A percentile compares a stretch with the other conserved stretches of the same genome.
These are phyloP conservation scores for Gastrophysa polygoni DNA, from an alignment of 2,888 invertebrate species.

Conservation along the genomic window DNA sequence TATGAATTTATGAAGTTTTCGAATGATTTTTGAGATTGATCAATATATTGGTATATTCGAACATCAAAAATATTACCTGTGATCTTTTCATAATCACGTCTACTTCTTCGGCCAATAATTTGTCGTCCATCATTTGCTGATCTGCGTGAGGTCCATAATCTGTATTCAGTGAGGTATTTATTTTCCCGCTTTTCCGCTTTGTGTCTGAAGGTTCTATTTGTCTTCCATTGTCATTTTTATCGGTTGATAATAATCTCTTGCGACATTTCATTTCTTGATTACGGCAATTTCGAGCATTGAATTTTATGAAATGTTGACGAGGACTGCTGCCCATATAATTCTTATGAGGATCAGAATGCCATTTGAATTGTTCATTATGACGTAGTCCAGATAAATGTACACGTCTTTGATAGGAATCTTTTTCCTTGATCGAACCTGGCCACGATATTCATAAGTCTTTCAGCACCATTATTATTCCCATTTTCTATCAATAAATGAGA, in stretches of 20 bases:
- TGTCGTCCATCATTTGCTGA: neutral
- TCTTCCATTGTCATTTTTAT: constrained; percentile 1
- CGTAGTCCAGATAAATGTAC: neutral
- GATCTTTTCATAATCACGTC: neutral
- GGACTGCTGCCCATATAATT: neutral
- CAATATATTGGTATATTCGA: too few species aligned
- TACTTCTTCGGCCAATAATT: neutral
- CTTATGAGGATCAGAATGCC: neutral
- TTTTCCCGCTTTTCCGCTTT: too few species aligned
- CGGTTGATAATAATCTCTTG: neutral
- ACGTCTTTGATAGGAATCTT: constrained; percentile 6
- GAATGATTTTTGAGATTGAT: too few species aligned
- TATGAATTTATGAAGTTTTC: too few species aligned
- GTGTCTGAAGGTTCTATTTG: neutral
- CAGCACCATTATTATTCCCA: constrained; percentile 26
- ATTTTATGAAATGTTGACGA: neutral
- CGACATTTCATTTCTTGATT: neutral
- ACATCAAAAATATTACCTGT: neutral
- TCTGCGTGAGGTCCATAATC: neutral
- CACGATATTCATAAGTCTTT: constrained; percentile 27
- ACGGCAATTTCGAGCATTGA: neutral
- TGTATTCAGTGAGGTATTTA: neutral
- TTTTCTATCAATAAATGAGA: constrained; percentile 24
- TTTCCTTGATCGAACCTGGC: constrained; percentile 28
- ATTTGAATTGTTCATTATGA: neutral